Evolutionary conservation across 2,797 vertebrate species (phyloP).

Genomic region (Malurus splendens): DNA sequence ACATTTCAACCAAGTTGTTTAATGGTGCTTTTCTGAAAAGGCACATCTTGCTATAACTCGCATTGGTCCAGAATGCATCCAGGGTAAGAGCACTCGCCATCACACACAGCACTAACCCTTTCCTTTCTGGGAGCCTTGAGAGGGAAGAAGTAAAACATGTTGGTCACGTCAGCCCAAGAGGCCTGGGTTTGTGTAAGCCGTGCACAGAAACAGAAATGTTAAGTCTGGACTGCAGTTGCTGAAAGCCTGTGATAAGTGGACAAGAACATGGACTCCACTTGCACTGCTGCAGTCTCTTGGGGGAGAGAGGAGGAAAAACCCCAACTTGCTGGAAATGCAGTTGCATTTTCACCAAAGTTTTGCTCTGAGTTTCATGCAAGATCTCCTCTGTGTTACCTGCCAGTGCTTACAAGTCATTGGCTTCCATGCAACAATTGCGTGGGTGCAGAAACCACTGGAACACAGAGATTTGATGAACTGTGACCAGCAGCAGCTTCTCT

Average conservation of each 20-base stretch:
- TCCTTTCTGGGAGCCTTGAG: background rate
- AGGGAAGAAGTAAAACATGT: slow-evolving; percentile 2
- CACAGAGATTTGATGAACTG: background rate
- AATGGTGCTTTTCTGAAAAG: slow-evolving; percentile 50
- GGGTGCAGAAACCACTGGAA: background rate
- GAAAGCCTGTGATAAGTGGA: background rate
- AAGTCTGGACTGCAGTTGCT: background rate
- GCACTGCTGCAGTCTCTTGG: background rate
- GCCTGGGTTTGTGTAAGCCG: background rate
- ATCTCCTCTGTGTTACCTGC: background rate
- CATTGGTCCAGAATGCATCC: background rate
- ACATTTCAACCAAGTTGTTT: slow-evolving; percentile 66
- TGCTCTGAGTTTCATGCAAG: background rate
- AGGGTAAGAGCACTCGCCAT: background rate
- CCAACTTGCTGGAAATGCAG: background rate
- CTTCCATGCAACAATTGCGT: background rate
- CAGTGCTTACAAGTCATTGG: background rate
- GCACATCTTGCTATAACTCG: slow-evolving; percentile 17
- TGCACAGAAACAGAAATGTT: background rate
- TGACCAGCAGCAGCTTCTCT: background rate
- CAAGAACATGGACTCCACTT: background rate
- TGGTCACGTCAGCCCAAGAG: background rate
- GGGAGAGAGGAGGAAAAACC: background rate
- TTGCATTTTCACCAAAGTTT: background rate
- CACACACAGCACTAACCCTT: background rate